Evolutionary conservation across 2,797 vertebrate genomes (phyloP).

Genomic region (Delichon dasypus): DNA sequence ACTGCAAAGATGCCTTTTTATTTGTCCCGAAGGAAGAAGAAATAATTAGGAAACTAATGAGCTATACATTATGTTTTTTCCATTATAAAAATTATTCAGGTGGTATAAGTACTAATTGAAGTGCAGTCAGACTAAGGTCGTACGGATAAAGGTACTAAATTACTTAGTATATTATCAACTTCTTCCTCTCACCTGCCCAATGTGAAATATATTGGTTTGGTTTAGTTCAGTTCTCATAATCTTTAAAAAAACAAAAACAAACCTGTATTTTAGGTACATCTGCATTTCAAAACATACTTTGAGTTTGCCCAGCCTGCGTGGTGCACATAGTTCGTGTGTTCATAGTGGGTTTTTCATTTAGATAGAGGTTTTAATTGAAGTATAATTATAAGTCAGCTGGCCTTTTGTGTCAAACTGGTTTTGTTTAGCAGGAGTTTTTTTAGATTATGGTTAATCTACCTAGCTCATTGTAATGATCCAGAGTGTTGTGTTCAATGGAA

Average conservation of each 20-base stretch:
- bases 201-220: background rate
- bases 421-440: background rate
- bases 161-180: background rate
- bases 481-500: background rate
- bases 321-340: background rate
- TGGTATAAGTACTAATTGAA: background rate
- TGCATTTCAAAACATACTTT: background rate
- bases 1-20: background rate
- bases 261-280: background rate
- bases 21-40: constrained; percentile 12
- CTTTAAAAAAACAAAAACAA: background rate
- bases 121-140: background rate
- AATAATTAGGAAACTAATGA: constrained; percentile 32
- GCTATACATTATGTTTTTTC: background rate
- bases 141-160: background rate
- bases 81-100: constrained; percentile 12
- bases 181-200: background rate
- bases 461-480: background rate
- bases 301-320: background rate
- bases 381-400: background rate
- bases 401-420: background rate
- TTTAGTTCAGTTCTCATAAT: background rate
- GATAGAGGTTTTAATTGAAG: background rate
- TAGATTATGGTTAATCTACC: background rate
- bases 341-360: background rate